A percentile compares a stretch with the other conserved stretches of the same genome.
These are phyloP conservation scores for Heliconius ismenius DNA, from an alignment of 2,888 invertebrate species.

Conservation along the genomic window DNA sequence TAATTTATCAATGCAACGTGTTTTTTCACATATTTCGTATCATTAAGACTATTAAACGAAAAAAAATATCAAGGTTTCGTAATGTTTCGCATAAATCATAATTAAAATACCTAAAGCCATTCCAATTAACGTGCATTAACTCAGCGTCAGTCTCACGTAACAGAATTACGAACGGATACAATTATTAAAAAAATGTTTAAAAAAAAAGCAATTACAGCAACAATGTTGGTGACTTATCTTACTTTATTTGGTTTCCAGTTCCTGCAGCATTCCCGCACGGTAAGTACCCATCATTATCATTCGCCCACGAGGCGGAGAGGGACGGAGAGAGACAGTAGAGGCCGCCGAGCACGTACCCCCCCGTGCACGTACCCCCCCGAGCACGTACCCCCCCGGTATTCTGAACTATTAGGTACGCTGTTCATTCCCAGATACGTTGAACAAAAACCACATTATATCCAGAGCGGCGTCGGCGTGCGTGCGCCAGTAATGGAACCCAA, in stretches of 20 bases:
- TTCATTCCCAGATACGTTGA: constrained; percentile 46
- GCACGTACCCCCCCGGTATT: constrained; percentile 40
- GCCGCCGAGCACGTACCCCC: constrained; percentile 10
- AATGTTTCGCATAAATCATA: background rate
- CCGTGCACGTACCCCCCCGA: constrained; percentile 11
- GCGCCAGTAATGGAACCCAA: constrained; percentile 44
- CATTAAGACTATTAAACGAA: too few species aligned
- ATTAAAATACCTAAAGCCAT: background rate
- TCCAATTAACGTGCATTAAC: background rate
- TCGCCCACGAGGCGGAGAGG: constrained; percentile 33
- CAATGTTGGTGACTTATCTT: constrained; percentile 48
- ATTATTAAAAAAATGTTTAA: constrained; percentile 15
- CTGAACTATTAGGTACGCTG: constrained; percentile 48
- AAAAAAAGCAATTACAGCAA: constrained; percentile 37
- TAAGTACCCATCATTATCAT: constrained; percentile 41
- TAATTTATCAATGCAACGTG: too few species aligned
- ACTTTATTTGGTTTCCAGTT: constrained; percentile 51
- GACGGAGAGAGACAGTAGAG: constrained; percentile 43
- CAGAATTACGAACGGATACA: constrained; percentile 1
- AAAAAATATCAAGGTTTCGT: background rate
- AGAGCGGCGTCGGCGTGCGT: constrained; percentile 43
- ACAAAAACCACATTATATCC: constrained; percentile 47
- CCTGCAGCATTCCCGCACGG: constrained; percentile 52
- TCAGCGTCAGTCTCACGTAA: background rate
- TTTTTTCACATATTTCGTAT: too few species aligned